These are phyloP conservation scores for Apis dorsata DNA, from an alignment of 1,140 invertebrate species.

Conservation along the genomic window DNA sequence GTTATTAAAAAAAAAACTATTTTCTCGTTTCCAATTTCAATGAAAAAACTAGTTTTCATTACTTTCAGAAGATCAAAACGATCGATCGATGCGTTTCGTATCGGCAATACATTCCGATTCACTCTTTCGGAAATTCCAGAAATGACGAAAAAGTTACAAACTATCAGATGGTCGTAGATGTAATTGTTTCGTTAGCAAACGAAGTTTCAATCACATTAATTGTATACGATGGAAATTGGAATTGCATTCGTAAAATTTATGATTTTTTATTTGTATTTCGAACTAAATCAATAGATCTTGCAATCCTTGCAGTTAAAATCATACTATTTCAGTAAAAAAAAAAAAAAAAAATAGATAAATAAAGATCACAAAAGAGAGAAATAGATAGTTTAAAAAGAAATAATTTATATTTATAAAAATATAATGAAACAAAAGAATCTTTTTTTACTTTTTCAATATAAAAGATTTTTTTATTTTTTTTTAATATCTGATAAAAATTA, in stretches of 20 bases:
- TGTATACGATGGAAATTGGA: not conserved
- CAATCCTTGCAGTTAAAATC: not conserved
- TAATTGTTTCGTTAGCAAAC: not conserved
- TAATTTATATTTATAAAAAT: not conserved
- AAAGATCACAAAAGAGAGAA: not conserved
- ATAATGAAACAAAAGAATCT: not conserved
- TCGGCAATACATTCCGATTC: slow-evolving; percentile 21
- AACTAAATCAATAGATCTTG: not conserved
- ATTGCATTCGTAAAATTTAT: not conserved
- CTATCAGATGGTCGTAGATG: slow-evolving; percentile 14
- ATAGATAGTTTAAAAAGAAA: not conserved
- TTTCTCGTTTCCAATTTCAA: not conserved
- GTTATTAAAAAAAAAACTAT: not conserved
- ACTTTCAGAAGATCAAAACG: not conserved
- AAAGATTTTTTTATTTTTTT: not conserved
- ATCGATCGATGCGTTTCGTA: slow-evolving; percentile 20
- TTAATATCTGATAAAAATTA: not conserved
- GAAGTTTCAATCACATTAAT: slow-evolving; percentile 31
- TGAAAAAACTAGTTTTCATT: slow-evolving; percentile 15
- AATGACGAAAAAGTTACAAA: slow-evolving; percentile 32
- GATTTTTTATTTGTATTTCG: not conserved
- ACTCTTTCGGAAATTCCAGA: slow-evolving; percentile 25
- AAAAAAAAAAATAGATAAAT: not conserved
- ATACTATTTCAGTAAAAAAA: no score
- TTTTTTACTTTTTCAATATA: not conserved